Conservation (phyloP, 2,888 invertebrate genomes). For the Hirtodrosophila histrioides region DNA sequence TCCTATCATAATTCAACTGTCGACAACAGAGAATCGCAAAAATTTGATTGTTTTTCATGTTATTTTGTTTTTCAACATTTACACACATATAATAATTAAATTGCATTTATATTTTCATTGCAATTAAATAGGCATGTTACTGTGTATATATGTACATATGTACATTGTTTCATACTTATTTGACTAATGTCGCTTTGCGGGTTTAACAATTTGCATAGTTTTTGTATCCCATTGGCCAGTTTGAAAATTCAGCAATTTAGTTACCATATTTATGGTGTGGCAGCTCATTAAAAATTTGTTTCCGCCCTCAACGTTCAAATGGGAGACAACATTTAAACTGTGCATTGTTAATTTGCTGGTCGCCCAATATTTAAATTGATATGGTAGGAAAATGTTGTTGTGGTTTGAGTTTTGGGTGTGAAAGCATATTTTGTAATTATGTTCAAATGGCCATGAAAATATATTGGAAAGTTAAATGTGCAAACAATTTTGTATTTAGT, state of each 20-base stretch:
- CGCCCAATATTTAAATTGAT: conserved; percentile 45
- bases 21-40: conserved; percentile 27
- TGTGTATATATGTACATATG: no score
- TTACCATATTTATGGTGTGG: conserved; percentile 51
- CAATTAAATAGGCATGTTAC: conserved; percentile 27
- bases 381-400: conserved; percentile 45
- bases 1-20: conserved; percentile 40
- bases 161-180: conserved; percentile 29
- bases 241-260: conserved; percentile 17
- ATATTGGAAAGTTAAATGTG: conserved; percentile 40
- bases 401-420: conserved; percentile 8
- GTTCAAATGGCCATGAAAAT: conserved; percentile 64
- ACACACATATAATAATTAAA: conserved; percentile 12
- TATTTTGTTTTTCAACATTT: conserved; percentile 3
- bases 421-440: conserved; percentile 56
- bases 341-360: conserved; percentile 44
- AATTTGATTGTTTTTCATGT: conserved; percentile 12
- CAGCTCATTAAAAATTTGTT: conserved; percentile 64
- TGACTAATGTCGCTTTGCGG: conserved; percentile 53
- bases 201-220: conserved; percentile 45
- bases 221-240: conserved; percentile 25
- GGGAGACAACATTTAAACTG: conserved; percentile 35
- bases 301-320: conserved; percentile 11
- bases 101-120: conserved; percentile 15
- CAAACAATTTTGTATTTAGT: conserved; percentile 8